These are phyloP conservation scores for Tadarida brasiliensis DNA, from an alignment of 2,797 vertebrate species.

Conservation along the genomic window DNA sequence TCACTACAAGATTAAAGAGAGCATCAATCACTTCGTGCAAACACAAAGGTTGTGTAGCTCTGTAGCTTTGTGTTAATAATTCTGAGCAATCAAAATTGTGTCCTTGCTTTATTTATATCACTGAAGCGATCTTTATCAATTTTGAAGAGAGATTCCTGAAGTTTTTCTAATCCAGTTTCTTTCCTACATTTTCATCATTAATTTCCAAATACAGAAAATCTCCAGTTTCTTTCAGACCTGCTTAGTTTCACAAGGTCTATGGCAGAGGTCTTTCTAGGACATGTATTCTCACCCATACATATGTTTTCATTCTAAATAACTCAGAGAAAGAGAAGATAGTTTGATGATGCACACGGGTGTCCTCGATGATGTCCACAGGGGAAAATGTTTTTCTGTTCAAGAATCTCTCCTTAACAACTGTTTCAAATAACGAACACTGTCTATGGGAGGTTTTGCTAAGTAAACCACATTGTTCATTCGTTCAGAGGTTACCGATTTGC, in stretches of 20 bases:
- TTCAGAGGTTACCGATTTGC: neutral
- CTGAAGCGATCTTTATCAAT: neutral
- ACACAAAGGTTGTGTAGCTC: neutral
- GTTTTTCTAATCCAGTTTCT: neutral
- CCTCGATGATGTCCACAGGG: neutral
- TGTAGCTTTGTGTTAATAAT: neutral
- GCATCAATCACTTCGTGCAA: neutral
- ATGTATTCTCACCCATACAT: neutral
- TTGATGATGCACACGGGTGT: neutral
- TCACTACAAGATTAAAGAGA: neutral
- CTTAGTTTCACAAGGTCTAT: neutral
- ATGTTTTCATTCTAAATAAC: neutral
- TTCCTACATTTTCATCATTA: neutral
- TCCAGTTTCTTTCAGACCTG: neutral
- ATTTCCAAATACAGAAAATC: neutral
- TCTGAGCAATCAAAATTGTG: neutral
- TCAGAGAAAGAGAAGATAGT: neutral
- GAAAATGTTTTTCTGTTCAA: neutral
- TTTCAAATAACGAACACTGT: neutral
- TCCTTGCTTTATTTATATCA: neutral
- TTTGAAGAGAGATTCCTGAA: neutral
- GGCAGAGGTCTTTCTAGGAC: neutral
- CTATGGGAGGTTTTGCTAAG: conserved; percentile 2
- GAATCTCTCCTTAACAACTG: neutral
- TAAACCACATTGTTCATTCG: neutral